These are phyloP conservation scores for Drosophila peninsularis DNA, from an alignment of 2,888 invertebrate species.

Conservation along the genomic window DNA sequence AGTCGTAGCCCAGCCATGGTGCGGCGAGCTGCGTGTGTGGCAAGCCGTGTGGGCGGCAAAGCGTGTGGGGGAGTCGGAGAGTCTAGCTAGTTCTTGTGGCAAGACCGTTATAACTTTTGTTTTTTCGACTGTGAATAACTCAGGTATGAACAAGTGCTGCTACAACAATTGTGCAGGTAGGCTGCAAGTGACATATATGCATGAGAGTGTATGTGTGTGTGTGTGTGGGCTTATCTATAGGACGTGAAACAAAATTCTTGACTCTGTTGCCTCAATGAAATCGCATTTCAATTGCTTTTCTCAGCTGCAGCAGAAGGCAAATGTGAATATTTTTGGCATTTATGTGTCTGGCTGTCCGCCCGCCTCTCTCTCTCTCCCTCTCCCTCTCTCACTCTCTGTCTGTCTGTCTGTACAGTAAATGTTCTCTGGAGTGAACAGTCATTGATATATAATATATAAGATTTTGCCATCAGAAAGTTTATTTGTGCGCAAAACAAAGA, in stretches of 20 bases:
- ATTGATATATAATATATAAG: neutral
- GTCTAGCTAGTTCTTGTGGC: slow-evolving; percentile 21
- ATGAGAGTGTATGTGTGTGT: neutral
- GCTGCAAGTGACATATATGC: neutral
- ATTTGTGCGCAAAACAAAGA: neutral
- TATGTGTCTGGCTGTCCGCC: neutral
- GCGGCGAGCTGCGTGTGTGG: slow-evolving; percentile 12
- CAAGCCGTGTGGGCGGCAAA: slow-evolving; percentile 6
- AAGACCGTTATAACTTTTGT: slow-evolving; percentile 66
- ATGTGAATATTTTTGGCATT: slow-evolving; percentile 9
- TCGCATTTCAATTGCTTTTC: neutral
- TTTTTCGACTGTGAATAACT: slow-evolving; percentile 42
- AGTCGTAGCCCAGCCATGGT: slow-evolving; percentile 27
- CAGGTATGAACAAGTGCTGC: slow-evolving; percentile 49
- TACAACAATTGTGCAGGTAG: slow-evolving; percentile 28
- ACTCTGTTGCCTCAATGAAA: neutral
- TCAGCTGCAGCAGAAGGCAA: neutral
- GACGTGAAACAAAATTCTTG: slow-evolving; percentile 1
- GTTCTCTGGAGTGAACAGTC: neutral
- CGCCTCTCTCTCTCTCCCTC: too few relatives aligned
- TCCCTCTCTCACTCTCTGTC: too few relatives aligned
- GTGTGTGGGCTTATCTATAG: slow-evolving; percentile 4
- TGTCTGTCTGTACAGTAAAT: neutral
- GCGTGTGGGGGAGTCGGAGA: neutral
- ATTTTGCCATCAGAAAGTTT: neutral